Percentiles rank a stretch among this genome's conserved stretches.
These are phyloP conservation scores for Anorthoa munda DNA, from an alignment of 2,888 invertebrate species.

Conservation along the genomic window DNA sequence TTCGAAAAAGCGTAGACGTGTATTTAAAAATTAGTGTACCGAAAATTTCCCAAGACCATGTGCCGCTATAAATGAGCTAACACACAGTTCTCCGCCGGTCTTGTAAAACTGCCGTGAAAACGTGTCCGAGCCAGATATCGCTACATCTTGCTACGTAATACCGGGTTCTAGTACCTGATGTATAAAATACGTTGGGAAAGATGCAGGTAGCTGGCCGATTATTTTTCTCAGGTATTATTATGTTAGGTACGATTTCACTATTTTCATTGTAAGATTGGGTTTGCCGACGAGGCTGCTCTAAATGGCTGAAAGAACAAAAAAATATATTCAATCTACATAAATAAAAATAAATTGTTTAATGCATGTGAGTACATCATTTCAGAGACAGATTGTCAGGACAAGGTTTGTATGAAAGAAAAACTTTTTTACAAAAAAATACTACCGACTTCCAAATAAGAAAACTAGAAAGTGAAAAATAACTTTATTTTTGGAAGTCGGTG, in stretches of 20 bases:
- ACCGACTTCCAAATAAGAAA: too few relatives aligned
- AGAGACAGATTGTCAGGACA: too few relatives aligned
- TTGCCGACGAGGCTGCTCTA: not conserved
- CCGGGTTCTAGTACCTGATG: slow-evolving; percentile 23
- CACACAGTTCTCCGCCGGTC: slow-evolving; percentile 4
- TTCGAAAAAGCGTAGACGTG: not conserved
- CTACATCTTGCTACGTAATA: slow-evolving; percentile 33
- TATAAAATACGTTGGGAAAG: not conserved
- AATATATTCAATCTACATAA: too few relatives aligned
- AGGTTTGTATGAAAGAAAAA: too few relatives aligned
- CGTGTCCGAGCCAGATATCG: slow-evolving; percentile 39
- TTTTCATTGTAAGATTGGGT: not conserved
- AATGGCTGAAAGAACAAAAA: too few relatives aligned
- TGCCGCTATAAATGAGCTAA: slow-evolving; percentile 26
- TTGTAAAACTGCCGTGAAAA: slow-evolving; percentile 39
- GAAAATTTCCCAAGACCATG: not conserved
- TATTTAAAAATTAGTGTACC: slow-evolving; percentile 12
- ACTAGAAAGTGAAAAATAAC: too few relatives aligned
- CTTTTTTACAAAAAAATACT: too few relatives aligned
- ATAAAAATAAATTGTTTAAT: too few relatives aligned
- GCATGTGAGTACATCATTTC: too few relatives aligned
- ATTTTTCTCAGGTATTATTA: slow-evolving; percentile 8
- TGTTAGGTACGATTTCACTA: not conserved
- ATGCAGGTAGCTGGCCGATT: slow-evolving; percentile 9
- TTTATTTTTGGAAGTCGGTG: too few relatives aligned